Evolutionary conservation across 2,888 invertebrate genomes (phyloP).

Genomic region (Drosophila falleni): DNA sequence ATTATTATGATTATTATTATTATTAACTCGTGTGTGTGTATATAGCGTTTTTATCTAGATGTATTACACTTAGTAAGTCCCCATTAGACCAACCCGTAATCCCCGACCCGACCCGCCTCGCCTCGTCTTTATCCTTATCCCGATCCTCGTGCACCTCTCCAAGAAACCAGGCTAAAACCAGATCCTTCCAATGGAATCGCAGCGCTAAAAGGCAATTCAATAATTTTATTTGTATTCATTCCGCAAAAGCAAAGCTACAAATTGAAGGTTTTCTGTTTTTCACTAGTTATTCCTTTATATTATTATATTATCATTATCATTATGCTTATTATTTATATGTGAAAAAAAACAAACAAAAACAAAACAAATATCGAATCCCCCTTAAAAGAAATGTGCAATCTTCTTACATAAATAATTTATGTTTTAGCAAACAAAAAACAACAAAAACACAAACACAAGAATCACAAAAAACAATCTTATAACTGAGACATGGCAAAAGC

Average conservation of each 20-base stretch:
- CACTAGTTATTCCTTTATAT: slow-evolving; percentile 54
- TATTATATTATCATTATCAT: slow-evolving; percentile 34
- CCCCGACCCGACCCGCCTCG: no score
- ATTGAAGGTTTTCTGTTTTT: slow-evolving; percentile 52
- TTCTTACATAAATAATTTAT: slow-evolving; percentile 59
- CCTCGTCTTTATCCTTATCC: not conserved
- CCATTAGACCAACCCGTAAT: slow-evolving; percentile 12
- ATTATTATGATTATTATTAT: slow-evolving; percentile 59
- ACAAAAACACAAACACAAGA: slow-evolving; percentile 46
- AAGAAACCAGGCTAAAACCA: not conserved
- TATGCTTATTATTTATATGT: slow-evolving; percentile 52
- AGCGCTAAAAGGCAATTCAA: slow-evolving; percentile 69
- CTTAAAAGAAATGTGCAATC: slow-evolving; percentile 69
- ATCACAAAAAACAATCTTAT: slow-evolving; percentile 48
- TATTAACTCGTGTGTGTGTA: slow-evolving; percentile 77
- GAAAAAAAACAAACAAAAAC: slow-evolving; percentile 34
- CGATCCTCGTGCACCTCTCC: not conserved
- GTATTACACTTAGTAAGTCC: slow-evolving; percentile 74
- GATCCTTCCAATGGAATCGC: slow-evolving; percentile 30
- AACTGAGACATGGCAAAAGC: slow-evolving; percentile 57
- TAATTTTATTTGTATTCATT: slow-evolving; percentile 69
- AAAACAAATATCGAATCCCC: slow-evolving; percentile 57
- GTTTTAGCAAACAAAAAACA: slow-evolving; percentile 45
- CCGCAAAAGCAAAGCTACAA: slow-evolving; percentile 63
- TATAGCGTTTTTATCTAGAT: slow-evolving; percentile 80